Base-by-base conservation (phyloP, 2,797 vertebrate genomes). In the Lacerta agilis region DNA sequence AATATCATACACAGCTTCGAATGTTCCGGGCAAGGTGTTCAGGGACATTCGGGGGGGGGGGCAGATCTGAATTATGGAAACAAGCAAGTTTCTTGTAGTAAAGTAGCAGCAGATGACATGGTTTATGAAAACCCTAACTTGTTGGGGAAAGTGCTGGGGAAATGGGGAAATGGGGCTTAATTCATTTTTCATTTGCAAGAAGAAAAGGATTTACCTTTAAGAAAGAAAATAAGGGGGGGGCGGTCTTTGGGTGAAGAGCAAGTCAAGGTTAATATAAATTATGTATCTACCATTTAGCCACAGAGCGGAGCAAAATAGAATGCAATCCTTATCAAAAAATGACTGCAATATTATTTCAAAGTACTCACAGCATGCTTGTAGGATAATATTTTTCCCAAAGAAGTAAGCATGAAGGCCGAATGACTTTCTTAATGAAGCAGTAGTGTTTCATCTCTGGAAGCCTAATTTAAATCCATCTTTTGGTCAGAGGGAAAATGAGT, bases 181-280 rank as follows among this genome's bases (percentile, higher is more conserved):
- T 93, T 93, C 89, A 90, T 93, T 88, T 91, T 93, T 88, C 41
- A 85, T 43, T 88, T 92, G 58, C 73, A 81, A 92, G 92, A 90
- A 89, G 38, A 69, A 91, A 81, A 95, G 69, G 55, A 78, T 91
- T 92, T 80, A 92, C 82, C 69, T 85, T 86, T 94, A 89, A 94
- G 91, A 90, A 92, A 90, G 41, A 94, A 94, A 94, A 94, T 88
- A 33, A 86, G 18, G 86, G 89, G 92, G 87, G 49, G 89, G 91
- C 91, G 92, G 92, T 92, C 41, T 93, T 84, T 90, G 85, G 92
- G 88, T 95, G 94, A 95, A 95, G 91, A 91, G 81, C 82, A 92
- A 94, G 93, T 95, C 92, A 95, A 95, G 93, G 93, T 95, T 95
- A 95, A 95, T 94, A 95, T 94, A 95, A 95, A 95, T 95, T 93